Conservation (phyloP, 2,888 invertebrate species). For the Globia sparganii region DNA sequence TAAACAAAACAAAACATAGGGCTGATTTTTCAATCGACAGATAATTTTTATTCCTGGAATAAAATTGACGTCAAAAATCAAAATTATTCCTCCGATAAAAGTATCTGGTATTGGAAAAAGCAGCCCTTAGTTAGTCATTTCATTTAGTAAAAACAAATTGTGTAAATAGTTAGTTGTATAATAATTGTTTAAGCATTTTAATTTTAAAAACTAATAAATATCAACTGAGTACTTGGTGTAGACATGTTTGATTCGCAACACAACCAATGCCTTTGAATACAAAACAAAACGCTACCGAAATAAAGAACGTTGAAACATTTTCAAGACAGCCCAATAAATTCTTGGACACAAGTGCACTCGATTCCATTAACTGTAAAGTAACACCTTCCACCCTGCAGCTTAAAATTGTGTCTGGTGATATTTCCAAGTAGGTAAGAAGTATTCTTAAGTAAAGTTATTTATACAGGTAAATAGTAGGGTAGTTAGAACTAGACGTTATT, state of each 20-base stretch:
- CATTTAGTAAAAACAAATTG: neutral
- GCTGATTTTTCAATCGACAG: no score
- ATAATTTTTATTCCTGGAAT: no score
- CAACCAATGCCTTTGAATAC: conserved; percentile 16
- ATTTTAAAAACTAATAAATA: neutral
- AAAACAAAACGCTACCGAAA: conserved; percentile 33
- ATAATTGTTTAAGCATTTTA: neutral
- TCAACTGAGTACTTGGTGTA: neutral
- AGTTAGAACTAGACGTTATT: conserved; percentile 71
- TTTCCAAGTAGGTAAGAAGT: conserved; percentile 66
- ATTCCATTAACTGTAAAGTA: conserved; percentile 71
- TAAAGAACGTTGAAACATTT: conserved; percentile 42
- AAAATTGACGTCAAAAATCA: no score
- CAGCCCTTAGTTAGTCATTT: neutral
- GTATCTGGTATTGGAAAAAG: no score
- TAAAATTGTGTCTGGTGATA: conserved; percentile 67
- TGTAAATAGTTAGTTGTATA: neutral
- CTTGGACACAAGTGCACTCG: conserved; percentile 67
- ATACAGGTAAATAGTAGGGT: conserved; percentile 52
- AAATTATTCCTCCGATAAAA: no score
- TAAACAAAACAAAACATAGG: no score
- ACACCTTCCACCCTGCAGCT: conserved; percentile 65
- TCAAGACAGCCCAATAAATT: conserved; percentile 60
- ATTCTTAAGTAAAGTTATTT: conserved; percentile 46
- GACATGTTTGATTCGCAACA: neutral